Evolutionary conservation across 2,888 invertebrate genomes (phyloP).

Genomic region (Fragum fragum): DNA sequence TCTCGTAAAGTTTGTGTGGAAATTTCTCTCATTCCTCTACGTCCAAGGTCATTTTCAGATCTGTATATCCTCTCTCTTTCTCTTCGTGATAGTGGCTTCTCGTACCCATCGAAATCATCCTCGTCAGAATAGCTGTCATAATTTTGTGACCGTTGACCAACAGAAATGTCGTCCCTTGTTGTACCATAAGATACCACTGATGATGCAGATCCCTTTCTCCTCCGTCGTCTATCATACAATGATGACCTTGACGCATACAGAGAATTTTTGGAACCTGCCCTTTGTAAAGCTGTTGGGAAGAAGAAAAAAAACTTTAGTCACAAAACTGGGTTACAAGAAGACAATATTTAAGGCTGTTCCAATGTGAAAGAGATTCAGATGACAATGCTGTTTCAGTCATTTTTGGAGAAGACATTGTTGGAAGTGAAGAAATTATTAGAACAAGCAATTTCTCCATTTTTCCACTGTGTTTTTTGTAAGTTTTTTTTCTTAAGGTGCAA

Average conservation of each 20-base stretch:
- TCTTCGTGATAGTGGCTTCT: constrained; percentile 70
- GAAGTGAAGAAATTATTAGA: not conserved
- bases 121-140: constrained; percentile 61
- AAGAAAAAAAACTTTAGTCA: not conserved
- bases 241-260: constrained; percentile 81
- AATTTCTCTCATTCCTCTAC: constrained; percentile 62
- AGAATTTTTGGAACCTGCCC: constrained; percentile 78
- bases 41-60: constrained; percentile 78
- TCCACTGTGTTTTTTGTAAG: not conserved
- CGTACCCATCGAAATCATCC: constrained; percentile 73
- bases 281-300: constrained; percentile 72
- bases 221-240: constrained; percentile 75
- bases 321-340: too few relatives aligned
- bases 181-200: constrained; percentile 72
- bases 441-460: constrained; percentile 13
- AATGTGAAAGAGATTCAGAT: too few relatives aligned
- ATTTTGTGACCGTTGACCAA: constrained; percentile 61
- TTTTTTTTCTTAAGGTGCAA: too few relatives aligned
- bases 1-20: constrained; percentile 78
- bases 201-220: constrained; percentile 72
- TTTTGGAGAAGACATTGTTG: not conserved
- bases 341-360: too few relatives aligned
- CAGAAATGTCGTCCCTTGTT: constrained; percentile 78
- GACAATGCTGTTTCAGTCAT: too few relatives aligned
- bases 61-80: constrained; percentile 73